Base-by-base conservation (phyloP, 2,797 vertebrate genomes). In the Borostomias antarcticus region DNA sequence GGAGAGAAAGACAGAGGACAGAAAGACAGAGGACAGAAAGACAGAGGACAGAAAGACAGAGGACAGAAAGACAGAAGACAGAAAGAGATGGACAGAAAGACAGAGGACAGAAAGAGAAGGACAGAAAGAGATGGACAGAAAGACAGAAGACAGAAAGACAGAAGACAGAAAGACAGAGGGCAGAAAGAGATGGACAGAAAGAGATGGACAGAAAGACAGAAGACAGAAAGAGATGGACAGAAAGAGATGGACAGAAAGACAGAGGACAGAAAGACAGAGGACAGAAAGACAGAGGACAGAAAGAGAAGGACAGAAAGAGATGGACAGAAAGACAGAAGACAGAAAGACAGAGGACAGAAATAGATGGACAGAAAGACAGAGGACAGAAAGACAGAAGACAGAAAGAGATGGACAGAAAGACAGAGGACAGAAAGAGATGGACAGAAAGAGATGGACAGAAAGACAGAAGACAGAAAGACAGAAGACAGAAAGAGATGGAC, bases 1-100 rank as follows among this genome's bases (percentile, higher is more conserved):
- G 17, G 2, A 48, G 5, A 7, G 5, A 1, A 1, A 1, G 2
- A 4, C 0, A 1, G 0, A n/a, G 47, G 1, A 23, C 1, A 3
- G 19, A 2, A 3, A 19, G 15, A 7, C 2, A n/a, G 17, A 4
- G n/a, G 11, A 4, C 3, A 19, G 17, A 6, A 2, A 5, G 1
- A 19, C 2, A 48, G 17, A 1, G 1, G 1, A 7, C 3, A 4
- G 19, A 19, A 2, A 6, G 1, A 5, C 0, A n/a, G 7, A 3
- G 1, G 2, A 7, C 5, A 5, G 17, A 47, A 7, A n/a, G 6
- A 7, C 3, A n/a, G 15, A 28, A 28, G 23, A 56, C 26, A 15
- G 13, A 11, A 3, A 29, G 25, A 29, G 52, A 56, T 3, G 51
- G 13, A 23, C 2, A 48, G 8, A 7, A 21, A 21, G n/a, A 5